Evolutionary conservation across 2,888 invertebrate genomes (phyloP).

Genomic region (Leptopilina syphax): DNA sequence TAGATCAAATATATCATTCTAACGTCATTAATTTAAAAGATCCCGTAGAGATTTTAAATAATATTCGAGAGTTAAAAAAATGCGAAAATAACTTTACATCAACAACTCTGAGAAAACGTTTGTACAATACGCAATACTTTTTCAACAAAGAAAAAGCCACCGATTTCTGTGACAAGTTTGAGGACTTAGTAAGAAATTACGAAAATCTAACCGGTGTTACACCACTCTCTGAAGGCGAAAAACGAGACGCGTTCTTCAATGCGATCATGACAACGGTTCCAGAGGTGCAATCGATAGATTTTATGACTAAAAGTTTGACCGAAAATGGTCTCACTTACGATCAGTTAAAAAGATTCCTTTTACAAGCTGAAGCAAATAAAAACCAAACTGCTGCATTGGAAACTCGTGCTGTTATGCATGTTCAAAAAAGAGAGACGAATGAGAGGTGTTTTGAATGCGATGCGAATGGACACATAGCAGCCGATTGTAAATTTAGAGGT

Average conservation of each 20-base stretch:
- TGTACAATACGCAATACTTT: constrained; percentile 39
- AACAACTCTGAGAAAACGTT: not conserved
- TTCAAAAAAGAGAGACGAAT: not conserved
- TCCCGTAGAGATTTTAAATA: not conserved
- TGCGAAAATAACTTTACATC: not conserved
- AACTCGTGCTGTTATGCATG: not conserved
- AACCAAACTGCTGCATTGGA: not conserved
- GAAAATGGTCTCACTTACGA: constrained; percentile 44
- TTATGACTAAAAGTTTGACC: constrained; percentile 39
- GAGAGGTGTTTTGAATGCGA: constrained; percentile 48
- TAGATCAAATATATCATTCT: not conserved
- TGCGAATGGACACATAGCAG: constrained; percentile 44
- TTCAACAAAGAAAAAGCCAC: constrained; percentile 42
- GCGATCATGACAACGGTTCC: constrained; percentile 33
- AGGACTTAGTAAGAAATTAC: constrained; percentile 50
- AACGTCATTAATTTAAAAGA: constrained; percentile 1
- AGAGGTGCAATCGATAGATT: constrained; percentile 39
- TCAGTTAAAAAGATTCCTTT: constrained; percentile 43
- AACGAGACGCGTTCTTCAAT: constrained; percentile 37
- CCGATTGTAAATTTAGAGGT: not conserved
- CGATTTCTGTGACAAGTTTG: constrained; percentile 51
- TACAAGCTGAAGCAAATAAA: constrained; percentile 42
- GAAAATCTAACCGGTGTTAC: constrained; percentile 23
- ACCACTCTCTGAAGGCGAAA: constrained; percentile 33
- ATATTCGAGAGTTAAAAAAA: not conserved